Conservation (phyloP, 2,888 invertebrate species). For the Philereme transversata region DNA sequence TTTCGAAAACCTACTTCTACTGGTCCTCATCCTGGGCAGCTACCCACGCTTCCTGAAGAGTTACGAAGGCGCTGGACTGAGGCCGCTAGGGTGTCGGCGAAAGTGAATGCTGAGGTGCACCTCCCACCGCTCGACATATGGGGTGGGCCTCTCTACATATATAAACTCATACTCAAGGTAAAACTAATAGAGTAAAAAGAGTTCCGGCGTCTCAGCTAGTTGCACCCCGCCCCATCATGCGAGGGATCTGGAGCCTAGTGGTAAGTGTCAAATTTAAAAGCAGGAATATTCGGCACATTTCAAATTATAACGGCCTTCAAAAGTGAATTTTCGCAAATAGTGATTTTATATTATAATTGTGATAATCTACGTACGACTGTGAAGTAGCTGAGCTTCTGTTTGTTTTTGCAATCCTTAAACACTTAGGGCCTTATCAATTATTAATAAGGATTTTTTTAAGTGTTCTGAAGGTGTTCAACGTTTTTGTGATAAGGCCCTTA, state of each 20-base stretch:
- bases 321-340: constrained; percentile 7
- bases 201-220: constrained; percentile 69
- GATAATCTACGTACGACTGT: background rate
- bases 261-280: constrained; percentile 74
- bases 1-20: background rate
- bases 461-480: too few species aligned
- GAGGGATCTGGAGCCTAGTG: constrained; percentile 85
- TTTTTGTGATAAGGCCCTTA: too few species aligned
- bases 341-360: constrained; percentile 4
- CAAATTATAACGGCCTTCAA: background rate
- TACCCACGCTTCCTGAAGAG: constrained; percentile 48
- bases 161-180: constrained; percentile 63
- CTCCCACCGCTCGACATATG: constrained; percentile 45
- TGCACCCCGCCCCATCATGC: constrained; percentile 81
- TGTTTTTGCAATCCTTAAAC: background rate
- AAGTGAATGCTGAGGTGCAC: constrained; percentile 56
- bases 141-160: constrained; percentile 66
- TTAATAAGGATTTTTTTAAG: too few species aligned
- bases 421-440: too few species aligned
- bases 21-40: constrained; percentile 14
- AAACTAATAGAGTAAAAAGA: constrained; percentile 68
- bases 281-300: constrained; percentile 5
- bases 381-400: background rate
- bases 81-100: constrained; percentile 57
- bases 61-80: constrained; percentile 16